These are phyloP conservation scores for Hemicentrotus pulcherrimus DNA, from an alignment of 35 echinoderm and acorn worm genomes.

Conservation along the genomic window DNA sequence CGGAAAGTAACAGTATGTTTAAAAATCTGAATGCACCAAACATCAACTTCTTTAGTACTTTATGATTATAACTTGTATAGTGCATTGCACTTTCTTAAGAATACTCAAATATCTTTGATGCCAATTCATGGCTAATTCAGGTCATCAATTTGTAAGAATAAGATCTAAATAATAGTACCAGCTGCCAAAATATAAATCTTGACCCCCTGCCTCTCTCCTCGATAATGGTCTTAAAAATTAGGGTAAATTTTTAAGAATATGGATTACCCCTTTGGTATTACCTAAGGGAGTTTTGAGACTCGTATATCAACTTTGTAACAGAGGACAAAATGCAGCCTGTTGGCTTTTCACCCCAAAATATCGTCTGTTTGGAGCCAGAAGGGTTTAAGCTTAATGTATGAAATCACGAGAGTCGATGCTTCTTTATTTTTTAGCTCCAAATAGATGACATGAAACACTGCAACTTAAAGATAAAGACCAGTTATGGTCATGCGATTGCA, in stretches of 20 bases:
- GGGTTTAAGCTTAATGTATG: no score
- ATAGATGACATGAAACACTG: no score
- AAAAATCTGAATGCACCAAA: no score
- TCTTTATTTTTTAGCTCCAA: no score
- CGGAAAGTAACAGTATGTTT: no score
- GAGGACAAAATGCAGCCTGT: not conserved
- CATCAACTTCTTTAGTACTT: no score
- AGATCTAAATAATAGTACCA: not conserved
- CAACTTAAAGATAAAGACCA: no score
- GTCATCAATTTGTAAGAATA: not conserved
- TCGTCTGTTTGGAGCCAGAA: no score
- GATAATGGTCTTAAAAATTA: not conserved
- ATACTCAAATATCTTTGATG: not conserved
- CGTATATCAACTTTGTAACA: not conserved
- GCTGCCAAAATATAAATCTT: conserved; percentile 18
- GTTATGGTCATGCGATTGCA: no score
- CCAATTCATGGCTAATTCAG: not conserved
- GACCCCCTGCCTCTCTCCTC: not conserved
- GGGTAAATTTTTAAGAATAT: not conserved
- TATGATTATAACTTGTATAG: not conserved
- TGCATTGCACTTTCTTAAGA: not conserved
- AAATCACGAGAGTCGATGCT: no score
- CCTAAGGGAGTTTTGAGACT: not conserved
- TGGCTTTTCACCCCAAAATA: no score
- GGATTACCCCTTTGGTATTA: not conserved